A percentile compares a stretch with the other conserved stretches of the same genome.
Conservation (phyloP, 2,888 invertebrate species). For the Tenthredo amoena region DNA sequence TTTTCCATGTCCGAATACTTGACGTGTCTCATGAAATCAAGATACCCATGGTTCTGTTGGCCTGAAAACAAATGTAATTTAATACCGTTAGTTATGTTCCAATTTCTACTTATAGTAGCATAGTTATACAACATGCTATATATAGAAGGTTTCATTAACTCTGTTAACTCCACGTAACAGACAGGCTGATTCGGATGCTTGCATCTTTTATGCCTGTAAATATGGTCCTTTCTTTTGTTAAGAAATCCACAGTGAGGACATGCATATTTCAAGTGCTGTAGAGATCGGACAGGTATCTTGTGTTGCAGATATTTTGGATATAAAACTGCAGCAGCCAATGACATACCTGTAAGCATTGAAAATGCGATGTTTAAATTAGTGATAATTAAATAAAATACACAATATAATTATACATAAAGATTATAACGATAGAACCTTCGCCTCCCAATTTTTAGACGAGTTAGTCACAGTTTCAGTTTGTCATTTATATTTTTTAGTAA, state of each 20-base stretch:
- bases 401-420: not conserved
- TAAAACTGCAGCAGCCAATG: not conserved
- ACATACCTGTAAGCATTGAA: constrained; percentile 36
- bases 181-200: constrained; percentile 75
- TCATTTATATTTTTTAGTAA: not conserved
- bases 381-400: not conserved
- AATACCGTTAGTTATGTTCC: not conserved
- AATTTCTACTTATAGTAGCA: not conserved
- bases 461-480: constrained; percentile 3
- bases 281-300: not conserved
- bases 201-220: constrained; percentile 80
- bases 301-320: constrained; percentile 8
- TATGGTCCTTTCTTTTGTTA: constrained; percentile 80
- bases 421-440: not conserved
- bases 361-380: not conserved
- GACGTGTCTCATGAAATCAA: constrained; percentile 19
- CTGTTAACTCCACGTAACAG: constrained; percentile 58
- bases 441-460: constrained; percentile 1
- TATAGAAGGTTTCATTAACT: constrained; percentile 25
- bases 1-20: constrained; percentile 36
- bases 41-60: constrained; percentile 12
- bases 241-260: constrained; percentile 80
- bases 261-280: constrained; percentile 1
- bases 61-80: constrained; percentile 31
- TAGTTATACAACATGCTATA: not conserved